These are phyloP conservation scores for Hedychridium roseum DNA, from an alignment of 2,888 invertebrate species.

Conservation along the genomic window DNA sequence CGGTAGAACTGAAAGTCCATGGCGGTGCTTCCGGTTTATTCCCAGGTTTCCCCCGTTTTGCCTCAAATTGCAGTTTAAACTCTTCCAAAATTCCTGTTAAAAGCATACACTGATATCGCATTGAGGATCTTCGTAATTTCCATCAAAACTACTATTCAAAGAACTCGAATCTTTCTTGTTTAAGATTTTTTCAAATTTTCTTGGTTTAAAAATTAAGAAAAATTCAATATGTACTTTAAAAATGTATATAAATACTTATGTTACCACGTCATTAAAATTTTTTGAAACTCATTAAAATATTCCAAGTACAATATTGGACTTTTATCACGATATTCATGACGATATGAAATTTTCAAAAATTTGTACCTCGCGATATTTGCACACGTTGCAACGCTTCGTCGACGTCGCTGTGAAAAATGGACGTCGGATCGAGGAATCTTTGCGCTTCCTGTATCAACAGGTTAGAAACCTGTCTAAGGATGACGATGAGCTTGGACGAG, in stretches of 20 bases:
- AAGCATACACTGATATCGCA: too few species aligned
- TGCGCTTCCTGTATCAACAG: constrained; percentile 89
- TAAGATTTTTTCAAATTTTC: too few species aligned
- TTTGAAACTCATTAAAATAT: too few species aligned
- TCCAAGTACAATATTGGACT: not conserved
- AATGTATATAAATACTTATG: too few species aligned
- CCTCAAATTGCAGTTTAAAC: constrained; percentile 57
- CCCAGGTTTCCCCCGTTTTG: constrained; percentile 50
- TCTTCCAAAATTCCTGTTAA: constrained; percentile 56
- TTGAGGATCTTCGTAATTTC: too few species aligned
- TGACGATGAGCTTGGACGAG: constrained; percentile 85
- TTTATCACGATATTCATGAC: not conserved
- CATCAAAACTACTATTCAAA: not conserved
- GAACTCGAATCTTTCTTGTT: not conserved
- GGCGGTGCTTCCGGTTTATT: constrained; percentile 50
- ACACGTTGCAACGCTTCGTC: constrained; percentile 91
- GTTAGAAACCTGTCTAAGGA: constrained; percentile 90
- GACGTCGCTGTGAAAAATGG: constrained; percentile 93
- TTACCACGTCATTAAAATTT: too few species aligned
- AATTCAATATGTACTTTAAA: too few species aligned
- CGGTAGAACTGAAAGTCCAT: constrained; percentile 87
- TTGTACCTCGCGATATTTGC: constrained; percentile 58
- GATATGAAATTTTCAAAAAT: not conserved
- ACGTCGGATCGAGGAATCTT: constrained; percentile 87
- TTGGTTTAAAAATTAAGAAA: too few species aligned